Percentiles rank a stretch among this genome's conserved stretches.
Conservation (phyloP, 2,113 vertebrate genomes). For the Antechinus flavipes region DNA sequence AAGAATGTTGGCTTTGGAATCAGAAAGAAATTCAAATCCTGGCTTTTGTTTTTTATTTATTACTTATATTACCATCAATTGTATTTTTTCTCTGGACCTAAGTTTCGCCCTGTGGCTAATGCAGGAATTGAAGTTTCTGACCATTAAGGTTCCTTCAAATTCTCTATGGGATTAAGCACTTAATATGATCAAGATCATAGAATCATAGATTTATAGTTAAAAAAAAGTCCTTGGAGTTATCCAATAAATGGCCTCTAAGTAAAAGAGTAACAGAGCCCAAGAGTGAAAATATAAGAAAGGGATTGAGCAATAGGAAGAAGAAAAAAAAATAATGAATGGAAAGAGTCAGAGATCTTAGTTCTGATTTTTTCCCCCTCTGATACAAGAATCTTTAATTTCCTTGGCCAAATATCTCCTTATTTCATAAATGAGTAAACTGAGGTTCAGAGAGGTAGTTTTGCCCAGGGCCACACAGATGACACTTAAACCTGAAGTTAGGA, state of each 20-base stretch:
- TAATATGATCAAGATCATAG: neutral
- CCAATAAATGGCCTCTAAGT: neutral
- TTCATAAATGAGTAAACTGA: neutral
- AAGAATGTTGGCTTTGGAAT: neutral
- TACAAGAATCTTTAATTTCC: neutral
- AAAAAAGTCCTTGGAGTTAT: neutral
- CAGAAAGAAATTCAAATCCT: neutral
- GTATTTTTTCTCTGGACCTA: neutral
- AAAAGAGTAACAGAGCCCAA: neutral
- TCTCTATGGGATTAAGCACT: neutral
- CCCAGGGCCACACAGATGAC: neutral
- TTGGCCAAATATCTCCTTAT: neutral
- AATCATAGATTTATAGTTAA: neutral
- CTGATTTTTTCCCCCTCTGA: neutral
- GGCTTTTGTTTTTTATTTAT: neutral
- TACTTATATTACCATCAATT: neutral
- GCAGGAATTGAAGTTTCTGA: neutral
- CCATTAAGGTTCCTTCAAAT: neutral
- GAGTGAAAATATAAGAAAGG: neutral
- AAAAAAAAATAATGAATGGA: neutral
- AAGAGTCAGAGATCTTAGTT: neutral
- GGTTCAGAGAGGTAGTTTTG: neutral
- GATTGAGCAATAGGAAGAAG: neutral
- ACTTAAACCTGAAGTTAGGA: no score
- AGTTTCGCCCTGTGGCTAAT: neutral